Base-by-base conservation (phyloP, 2,113 vertebrate species). In the Geococcyx californianus region DNA sequence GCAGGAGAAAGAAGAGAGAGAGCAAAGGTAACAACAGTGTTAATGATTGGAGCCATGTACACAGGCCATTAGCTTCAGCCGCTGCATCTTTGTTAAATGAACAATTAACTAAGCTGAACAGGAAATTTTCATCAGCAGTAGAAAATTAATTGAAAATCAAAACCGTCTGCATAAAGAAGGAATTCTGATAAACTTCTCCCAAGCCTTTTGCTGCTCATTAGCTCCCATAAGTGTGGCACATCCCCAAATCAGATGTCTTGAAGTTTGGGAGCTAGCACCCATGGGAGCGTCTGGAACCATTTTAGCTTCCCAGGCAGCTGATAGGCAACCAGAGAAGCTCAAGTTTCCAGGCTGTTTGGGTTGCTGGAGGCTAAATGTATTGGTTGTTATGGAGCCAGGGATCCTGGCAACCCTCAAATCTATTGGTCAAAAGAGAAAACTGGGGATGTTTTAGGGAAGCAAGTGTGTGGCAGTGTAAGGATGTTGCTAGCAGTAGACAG, bases 381-480 rank as follows among this genome's bases (percentile, higher is more conserved):
- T 90, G 73, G 83, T 97, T 94, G 95, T 93, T 92, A 89, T 59
- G 73, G 89, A 81, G 76, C 86, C 3, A 2, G n/a, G 42, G 79
- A 86, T 79, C 75, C 54, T 92, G 85, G 76, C 75, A 96, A 87
- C 87, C 79, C 26, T 93, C 72, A 94, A 25, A 93, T 51, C 47
- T 80, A 26, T 51, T 47, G 83, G 56, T 84, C 78, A 85, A 66
- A 93, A 62, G 63, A 25, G 73, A 89, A 93, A 92, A 23, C 42
- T 90, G 89, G 36, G 11, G 70, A 74, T 31, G 59, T 92, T 86
- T 92, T 78, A 47, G 26, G 38, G 59, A 72, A 86, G 51, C 55
- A 29, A 55, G n/a, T 52, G 38, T 70, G 47, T 72, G 76, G 56
- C 56, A 80, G n/a, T 59, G 9, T 59, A 49, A 84, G 64, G 92